Conservation (phyloP, 1,140 invertebrate species). For the Caenorhabditis tropicalis region DNA sequence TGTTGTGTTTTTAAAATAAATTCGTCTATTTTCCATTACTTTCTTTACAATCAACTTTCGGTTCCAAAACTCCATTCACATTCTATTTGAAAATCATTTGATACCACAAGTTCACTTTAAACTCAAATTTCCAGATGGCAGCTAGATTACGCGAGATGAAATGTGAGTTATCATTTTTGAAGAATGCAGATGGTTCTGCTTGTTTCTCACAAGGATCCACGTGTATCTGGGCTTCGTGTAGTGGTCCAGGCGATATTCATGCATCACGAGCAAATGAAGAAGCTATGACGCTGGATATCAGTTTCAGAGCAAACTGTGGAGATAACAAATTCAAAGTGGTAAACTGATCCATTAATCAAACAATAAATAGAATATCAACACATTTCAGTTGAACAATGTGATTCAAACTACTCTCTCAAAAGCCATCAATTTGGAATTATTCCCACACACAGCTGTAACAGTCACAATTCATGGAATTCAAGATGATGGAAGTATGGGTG, state of each 20-base stretch:
- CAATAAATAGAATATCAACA: not conserved
- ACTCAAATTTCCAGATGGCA: not conserved
- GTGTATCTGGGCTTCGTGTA: constrained; percentile 46
- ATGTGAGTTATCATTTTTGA: constrained; percentile 21
- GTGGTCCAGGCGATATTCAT: constrained; percentile 50
- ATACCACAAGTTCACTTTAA: too few relatives aligned
- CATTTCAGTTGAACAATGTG: constrained; percentile 41
- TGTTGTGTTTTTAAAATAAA: constrained; percentile 19
- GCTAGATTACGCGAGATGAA: constrained; percentile 26
- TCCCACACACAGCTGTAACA: constrained; percentile 29
- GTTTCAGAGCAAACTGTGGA: constrained; percentile 33
- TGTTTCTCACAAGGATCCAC: constrained; percentile 48
- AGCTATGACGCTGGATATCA: constrained; percentile 37
- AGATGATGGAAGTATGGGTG: constrained; percentile 38
- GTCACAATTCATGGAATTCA: constrained; percentile 48
- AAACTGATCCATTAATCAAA: not conserved
- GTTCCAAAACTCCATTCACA: too few relatives aligned
- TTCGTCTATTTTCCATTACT: not conserved
- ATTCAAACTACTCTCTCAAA: constrained; percentile 23
- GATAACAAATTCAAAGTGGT: constrained; percentile 35
- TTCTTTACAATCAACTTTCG: not conserved
- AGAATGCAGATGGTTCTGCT: constrained; percentile 38
- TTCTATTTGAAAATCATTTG: not conserved
- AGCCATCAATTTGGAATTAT: constrained; percentile 26
- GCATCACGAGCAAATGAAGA: constrained; percentile 34